Evolutionary conservation across 2,113 vertebrate genomes (phyloP).

Genomic region (Pelmatolapia mariae): DNA sequence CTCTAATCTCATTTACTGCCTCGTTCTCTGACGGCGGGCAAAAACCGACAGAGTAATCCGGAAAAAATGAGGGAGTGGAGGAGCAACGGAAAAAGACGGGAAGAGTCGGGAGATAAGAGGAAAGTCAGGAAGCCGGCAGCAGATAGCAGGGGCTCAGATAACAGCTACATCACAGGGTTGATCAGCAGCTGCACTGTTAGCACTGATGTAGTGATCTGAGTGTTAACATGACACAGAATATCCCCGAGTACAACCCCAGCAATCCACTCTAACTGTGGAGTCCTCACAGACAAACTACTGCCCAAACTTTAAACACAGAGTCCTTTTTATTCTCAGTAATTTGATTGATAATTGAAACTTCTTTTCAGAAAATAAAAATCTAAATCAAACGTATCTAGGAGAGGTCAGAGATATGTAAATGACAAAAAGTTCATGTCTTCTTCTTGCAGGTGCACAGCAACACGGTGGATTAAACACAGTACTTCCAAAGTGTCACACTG

Average conservation of each 20-base stretch:
- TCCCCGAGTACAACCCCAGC: not conserved
- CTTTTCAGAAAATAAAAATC: not conserved
- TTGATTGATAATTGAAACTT: not conserved
- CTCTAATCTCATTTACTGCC: conserved; percentile 61
- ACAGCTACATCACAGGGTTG: not conserved
- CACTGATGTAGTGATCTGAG: conserved; percentile 6
- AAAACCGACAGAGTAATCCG: conserved; percentile 1
- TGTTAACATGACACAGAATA: not conserved
- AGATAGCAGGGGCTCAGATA: conserved; percentile 2
- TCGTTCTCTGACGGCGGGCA: conserved; percentile 12
- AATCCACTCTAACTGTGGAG: not conserved
- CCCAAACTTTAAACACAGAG: not conserved
- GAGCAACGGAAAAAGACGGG: not conserved
- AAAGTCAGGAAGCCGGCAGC: not conserved
- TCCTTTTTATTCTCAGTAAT: not conserved
- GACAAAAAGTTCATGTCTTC: not conserved
- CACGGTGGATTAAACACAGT: not conserved
- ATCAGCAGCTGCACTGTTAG: conserved; percentile 4
- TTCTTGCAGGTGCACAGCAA: not conserved
- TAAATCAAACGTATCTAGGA: not conserved
- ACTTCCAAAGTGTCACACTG: not conserved
- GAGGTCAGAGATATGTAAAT: not conserved
- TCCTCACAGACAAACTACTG: not conserved
- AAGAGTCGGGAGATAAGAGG: not conserved
- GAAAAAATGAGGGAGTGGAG: not conserved